These are phyloP conservation scores for Lutjanus erythropterus DNA, from an alignment of 2,113 vertebrate species.

Conservation along the genomic window DNA sequence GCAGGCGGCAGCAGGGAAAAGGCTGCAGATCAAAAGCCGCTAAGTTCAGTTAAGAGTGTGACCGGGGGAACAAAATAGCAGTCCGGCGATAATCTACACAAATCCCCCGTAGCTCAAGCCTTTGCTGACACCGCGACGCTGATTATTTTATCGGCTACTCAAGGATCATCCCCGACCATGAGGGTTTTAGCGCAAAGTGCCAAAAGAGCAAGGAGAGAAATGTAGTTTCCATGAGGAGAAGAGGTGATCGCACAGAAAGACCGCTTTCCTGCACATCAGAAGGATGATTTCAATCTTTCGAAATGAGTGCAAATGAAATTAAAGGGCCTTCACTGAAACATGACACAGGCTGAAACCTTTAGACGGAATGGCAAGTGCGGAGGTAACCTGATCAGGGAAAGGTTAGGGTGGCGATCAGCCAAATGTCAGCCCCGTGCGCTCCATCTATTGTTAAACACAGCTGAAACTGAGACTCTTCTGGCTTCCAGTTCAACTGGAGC, in stretches of 20 bases:
- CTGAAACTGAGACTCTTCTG: constrained; percentile 41
- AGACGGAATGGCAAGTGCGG: not conserved
- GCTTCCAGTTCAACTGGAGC: constrained; percentile 58
- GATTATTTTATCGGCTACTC: constrained; percentile 75
- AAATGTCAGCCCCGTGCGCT: constrained; percentile 46
- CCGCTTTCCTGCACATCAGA: not conserved
- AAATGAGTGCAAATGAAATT: constrained; percentile 26
- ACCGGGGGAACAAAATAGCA: constrained; percentile 77
- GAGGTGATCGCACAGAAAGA: not conserved
- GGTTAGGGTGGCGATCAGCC: constrained; percentile 24
- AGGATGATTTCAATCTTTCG: not conserved
- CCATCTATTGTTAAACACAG: constrained; percentile 64
- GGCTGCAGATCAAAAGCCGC: constrained; percentile 65
- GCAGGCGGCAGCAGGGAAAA: constrained; percentile 47
- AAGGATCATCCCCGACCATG: constrained; percentile 72
- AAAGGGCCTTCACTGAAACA: not conserved
- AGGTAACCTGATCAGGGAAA: constrained; percentile 18
- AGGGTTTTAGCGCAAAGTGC: constrained; percentile 45
- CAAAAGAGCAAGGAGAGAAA: constrained; percentile 25
- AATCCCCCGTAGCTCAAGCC: constrained; percentile 79
- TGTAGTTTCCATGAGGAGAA: constrained; percentile 30
- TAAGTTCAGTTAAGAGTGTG: constrained; percentile 58
- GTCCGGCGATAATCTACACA: constrained; percentile 81
- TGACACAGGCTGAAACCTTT: not conserved
- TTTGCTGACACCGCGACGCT: constrained; percentile 68